Conservation (phyloP, 2,797 vertebrate species). For the Buceros bicornis region DNA sequence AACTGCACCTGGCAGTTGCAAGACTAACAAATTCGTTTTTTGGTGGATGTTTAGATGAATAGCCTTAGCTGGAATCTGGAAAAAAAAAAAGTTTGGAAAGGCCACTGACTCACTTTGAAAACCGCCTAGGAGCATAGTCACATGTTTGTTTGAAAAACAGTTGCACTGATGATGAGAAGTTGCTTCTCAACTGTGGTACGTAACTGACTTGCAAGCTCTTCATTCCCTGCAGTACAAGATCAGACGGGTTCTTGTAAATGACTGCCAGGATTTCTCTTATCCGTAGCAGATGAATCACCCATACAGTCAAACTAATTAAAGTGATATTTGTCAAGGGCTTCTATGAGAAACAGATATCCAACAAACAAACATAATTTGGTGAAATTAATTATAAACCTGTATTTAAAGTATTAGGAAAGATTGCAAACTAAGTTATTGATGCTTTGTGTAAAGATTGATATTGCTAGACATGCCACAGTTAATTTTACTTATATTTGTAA, state of each 20-base stretch:
- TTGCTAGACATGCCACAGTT: neutral
- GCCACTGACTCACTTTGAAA: neutral
- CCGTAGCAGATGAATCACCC: neutral
- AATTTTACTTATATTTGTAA: neutral
- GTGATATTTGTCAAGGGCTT: neutral
- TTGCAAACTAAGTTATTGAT: neutral
- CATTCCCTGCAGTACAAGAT: neutral
- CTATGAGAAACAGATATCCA: neutral
- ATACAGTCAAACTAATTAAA: neutral
- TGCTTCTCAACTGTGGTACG: neutral
- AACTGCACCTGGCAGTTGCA: neutral
- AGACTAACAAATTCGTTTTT: neutral
- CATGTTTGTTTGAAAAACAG: neutral
- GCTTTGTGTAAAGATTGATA: neutral
- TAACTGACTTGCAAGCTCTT: neutral
- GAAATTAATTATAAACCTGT: neutral
- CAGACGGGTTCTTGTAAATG: neutral
- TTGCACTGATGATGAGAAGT: neutral
- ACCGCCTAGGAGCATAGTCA: rapidly evolving
- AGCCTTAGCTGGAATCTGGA: neutral
- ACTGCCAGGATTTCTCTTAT: neutral
- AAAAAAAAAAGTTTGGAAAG: neutral
- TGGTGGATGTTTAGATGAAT: neutral
- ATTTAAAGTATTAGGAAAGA: neutral
- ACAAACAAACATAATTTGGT: neutral